phyloP scores from a whole-genome alignment of 2,797 vertebrate species.

The Malacoraja senta region DNA sequence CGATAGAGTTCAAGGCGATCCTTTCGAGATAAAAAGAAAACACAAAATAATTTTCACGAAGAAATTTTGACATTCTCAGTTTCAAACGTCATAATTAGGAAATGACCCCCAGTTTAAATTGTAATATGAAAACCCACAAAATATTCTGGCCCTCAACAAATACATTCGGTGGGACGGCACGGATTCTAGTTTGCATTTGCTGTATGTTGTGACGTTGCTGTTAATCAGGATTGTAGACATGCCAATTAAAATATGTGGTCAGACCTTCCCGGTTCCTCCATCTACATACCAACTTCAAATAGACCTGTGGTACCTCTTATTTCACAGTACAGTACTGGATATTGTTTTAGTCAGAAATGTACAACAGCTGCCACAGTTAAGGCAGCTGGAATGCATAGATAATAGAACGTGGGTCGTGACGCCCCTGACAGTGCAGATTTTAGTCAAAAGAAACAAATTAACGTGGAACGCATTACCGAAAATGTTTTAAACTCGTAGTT shows the following conservation, averaged over 20 bases:
- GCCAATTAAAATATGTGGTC: neutral
- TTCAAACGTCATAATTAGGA: neutral
- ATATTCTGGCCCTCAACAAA: neutral
- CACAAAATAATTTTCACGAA: neutral
- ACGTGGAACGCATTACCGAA: neutral
- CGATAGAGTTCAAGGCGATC: neutral
- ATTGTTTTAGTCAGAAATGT: constrained; percentile 21
- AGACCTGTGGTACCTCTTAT: neutral
- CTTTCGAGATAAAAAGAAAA: neutral
- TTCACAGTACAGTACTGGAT: neutral
- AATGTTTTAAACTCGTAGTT: neutral
- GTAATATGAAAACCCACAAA: neutral
- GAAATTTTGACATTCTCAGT: neutral
- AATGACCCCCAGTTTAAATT: neutral
- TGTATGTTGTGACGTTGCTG: neutral
- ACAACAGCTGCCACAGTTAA: neutral
- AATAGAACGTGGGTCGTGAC: neutral
- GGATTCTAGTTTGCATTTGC: neutral
- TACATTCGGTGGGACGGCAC: neutral
- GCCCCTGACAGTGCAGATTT: neutral
- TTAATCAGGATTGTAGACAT: neutral
- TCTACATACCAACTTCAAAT: neutral
- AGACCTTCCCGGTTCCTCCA: neutral
- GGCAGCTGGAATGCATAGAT: neutral
- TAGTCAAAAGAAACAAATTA: neutral